Evolutionary conservation across 1,140 invertebrate species (phyloP).

Genomic region (Gonioctena quinquepunctata): DNA sequence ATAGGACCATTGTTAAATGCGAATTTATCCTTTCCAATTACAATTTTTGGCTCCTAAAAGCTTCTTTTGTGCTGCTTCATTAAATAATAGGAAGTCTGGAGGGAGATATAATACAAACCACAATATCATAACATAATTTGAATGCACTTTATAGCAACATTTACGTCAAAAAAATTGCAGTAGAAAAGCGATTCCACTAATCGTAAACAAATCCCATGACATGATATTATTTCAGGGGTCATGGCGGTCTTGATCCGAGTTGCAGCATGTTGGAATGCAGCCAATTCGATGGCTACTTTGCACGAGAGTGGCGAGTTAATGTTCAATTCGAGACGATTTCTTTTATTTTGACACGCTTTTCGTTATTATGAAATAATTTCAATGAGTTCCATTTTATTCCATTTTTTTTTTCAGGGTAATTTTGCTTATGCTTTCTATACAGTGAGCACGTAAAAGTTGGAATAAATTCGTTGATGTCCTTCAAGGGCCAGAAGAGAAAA

Average conservation of each 20-base stretch:
- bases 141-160: constrained; percentile 34
- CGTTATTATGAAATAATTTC: too few relatives aligned
- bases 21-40: constrained; percentile 38
- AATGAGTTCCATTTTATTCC: too few relatives aligned
- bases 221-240: constrained; percentile 24
- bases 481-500: too few relatives aligned
- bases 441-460: too few relatives aligned
- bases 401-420: too few relatives aligned
- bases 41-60: constrained; percentile 36
- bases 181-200: constrained; percentile 30
- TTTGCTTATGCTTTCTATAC: too few relatives aligned
- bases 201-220: constrained; percentile 35
- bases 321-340: constrained; percentile 26
- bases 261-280: constrained; percentile 43
- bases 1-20: not conserved
- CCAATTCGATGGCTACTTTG: constrained; percentile 39
- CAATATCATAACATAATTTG: constrained; percentile 37
- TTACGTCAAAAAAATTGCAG: constrained; percentile 22
- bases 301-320: constrained; percentile 38
- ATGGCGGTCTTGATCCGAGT: constrained; percentile 33
- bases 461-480: too few relatives aligned
- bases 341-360: not conserved
- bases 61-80: constrained; percentile 25
- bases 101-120: constrained; percentile 26
- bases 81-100: constrained; percentile 16